Base-by-base conservation (phyloP, 1,140 invertebrate species). In the Danaus plexippus region DNA sequence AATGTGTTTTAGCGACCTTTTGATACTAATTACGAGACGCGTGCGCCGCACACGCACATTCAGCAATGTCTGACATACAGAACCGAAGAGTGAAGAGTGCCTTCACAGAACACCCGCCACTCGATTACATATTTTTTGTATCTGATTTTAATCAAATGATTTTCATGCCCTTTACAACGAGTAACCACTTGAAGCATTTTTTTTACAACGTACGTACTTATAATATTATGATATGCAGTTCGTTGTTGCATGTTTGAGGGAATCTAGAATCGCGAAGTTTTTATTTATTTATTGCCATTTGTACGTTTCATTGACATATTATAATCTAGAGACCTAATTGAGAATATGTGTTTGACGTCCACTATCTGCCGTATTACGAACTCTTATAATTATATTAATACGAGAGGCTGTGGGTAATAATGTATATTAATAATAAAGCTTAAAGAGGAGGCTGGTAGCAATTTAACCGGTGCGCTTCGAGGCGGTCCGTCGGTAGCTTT, bases 1-100 rank as follows among this genome's bases (percentile, higher is more conserved):
- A 85, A 85, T 85, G 81, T 85, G 81, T 68, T 71, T 75, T 62
- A 66, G 77, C 78, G 81, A 85, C 81, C 81, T 85, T 81, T 84
- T 67, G 52, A 70, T 61, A 60, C 69, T 74, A 83, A 85, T 85
- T 83, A 79, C 71, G 61, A 69, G 67, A 67, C 77, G 75, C 75
- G 77, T 80, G 78, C 74, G 76, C 57, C 73, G 67, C 69, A 67
- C 63, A 66, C 67, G 57, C 71, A 61, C 63, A 52, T 48, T 57
- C 51, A 54, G 52, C 61, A 52, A 56, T 56, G 58, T 56, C 62
- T 64, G 64, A 45, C 51, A 43, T 60, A 67, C 67, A 61, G 66
- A 71, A 69, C 69, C 69, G 65, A 61, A 66, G 62, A 68, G 63
- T 63, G 22, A 32, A 32, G 22, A 32, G 7, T n/a, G 62, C 64